Evolutionary conservation across 2,113 vertebrate genomes (phyloP).

Genomic region (Helogale parvula): DNA sequence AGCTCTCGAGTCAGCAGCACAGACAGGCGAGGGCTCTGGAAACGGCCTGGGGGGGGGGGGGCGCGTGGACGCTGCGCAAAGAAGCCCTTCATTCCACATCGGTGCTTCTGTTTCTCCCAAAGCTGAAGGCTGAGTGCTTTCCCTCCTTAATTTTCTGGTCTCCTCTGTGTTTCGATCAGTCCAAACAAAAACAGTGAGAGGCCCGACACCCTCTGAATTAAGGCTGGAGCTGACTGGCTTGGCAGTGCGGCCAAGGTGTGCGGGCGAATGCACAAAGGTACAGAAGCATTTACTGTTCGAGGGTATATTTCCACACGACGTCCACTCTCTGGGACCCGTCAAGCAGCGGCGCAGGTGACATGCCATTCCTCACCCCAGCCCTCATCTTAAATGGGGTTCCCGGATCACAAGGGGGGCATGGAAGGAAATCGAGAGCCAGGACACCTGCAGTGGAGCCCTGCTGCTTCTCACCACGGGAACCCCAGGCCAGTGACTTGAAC

Average conservation of each 20-base stretch:
- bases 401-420: rapidly evolving
- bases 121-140: neutral
- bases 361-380: neutral
- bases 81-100: neutral
- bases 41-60: rapidly evolving
- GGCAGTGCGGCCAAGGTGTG: neutral
- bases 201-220: neutral
- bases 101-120: neutral
- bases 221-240: neutral
- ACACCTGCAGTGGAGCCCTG: neutral
- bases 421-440: neutral
- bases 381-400: neutral
- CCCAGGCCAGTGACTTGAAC: neutral
- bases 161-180: neutral
- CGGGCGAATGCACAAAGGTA: neutral
- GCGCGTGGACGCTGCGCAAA: rapidly evolving
- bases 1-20: rapidly evolving
- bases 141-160: slow-evolving; percentile 41
- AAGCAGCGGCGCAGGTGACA: neutral
- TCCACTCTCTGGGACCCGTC: rapidly evolving
- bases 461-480: rapidly evolving
- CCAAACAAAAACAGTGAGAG: slow-evolving; percentile 54
- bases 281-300: neutral
- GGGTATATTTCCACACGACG: neutral
- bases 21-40: neutral